Percentiles rank a stretch among this genome's conserved stretches.
These are phyloP conservation scores for Sarcophaga bullata DNA, from an alignment of 1,140 invertebrate species.

Conservation along the genomic window DNA sequence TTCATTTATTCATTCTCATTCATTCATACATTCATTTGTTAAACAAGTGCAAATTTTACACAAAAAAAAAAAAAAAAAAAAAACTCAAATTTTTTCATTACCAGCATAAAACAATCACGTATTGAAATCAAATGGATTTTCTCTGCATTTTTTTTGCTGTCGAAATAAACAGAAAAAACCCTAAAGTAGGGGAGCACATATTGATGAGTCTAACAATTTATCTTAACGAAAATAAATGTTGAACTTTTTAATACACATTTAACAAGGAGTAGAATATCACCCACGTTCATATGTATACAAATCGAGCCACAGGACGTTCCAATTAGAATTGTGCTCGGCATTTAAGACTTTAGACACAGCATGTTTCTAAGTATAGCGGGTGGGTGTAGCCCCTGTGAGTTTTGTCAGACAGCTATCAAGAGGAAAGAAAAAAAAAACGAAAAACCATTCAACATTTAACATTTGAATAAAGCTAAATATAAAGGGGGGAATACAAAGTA, in stretches of 20 bases:
- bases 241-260: conserved; percentile 11
- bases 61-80: neutral
- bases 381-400: neutral
- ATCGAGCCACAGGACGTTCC: neutral
- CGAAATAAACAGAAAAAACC: too few species aligned
- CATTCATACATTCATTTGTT: neutral
- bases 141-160: neutral
- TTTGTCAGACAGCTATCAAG: neutral
- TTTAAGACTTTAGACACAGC: too few species aligned
- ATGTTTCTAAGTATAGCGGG: too few species aligned
- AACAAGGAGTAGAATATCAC: neutral
- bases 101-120: neutral
- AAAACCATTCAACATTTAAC: too few species aligned
- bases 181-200: neutral
- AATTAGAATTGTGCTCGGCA: neutral
- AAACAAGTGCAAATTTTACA: neutral
- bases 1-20: neutral
- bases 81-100: neutral
- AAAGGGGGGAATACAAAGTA: too few species aligned
- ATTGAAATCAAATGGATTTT: conserved; percentile 1
- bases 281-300: neutral
- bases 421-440: neutral
- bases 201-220: conserved; percentile 22
- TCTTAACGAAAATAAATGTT: conserved; percentile 25
- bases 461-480: too few species aligned